phyloP scores from a whole-genome alignment of 2,797 vertebrate genomes.

The Tadarida brasiliensis region DNA sequence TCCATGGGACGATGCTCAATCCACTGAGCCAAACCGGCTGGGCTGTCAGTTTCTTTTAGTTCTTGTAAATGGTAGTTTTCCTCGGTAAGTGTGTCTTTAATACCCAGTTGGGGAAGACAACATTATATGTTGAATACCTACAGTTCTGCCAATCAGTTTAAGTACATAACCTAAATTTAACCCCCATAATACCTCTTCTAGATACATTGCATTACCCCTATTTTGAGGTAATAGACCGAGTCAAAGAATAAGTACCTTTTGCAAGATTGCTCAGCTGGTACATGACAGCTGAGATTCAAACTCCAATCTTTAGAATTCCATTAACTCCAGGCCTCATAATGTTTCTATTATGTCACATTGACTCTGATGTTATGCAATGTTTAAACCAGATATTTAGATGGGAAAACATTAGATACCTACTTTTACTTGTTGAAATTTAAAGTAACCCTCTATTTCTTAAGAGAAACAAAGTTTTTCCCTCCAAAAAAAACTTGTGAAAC shows the following conservation, averaged over 20 bases:
- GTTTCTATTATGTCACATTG: background rate
- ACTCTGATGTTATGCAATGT: conserved; percentile 7
- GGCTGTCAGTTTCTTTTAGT: background rate
- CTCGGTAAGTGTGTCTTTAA: background rate
- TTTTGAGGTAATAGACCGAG: background rate
- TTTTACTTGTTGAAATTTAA: conserved; percentile 16
- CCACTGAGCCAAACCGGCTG: no score
- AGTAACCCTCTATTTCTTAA: conserved; percentile 14
- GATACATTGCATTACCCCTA: background rate
- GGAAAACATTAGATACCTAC: background rate
- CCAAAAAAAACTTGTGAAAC: background rate
- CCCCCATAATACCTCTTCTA: background rate
- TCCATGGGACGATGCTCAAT: no score
- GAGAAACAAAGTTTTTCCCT: background rate
- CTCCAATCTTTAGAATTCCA: background rate
- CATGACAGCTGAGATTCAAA: background rate
- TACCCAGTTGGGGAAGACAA: background rate
- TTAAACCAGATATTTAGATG: conserved; percentile 35
- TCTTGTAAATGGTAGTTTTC: background rate
- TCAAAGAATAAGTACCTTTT: background rate
- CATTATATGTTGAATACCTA: background rate
- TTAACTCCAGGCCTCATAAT: background rate
- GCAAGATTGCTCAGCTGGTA: background rate
- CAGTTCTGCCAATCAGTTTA: background rate
- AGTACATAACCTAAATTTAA: background rate